Conservation (phyloP, 2,113 vertebrate genomes). For the Charadrius vociferus region DNA sequence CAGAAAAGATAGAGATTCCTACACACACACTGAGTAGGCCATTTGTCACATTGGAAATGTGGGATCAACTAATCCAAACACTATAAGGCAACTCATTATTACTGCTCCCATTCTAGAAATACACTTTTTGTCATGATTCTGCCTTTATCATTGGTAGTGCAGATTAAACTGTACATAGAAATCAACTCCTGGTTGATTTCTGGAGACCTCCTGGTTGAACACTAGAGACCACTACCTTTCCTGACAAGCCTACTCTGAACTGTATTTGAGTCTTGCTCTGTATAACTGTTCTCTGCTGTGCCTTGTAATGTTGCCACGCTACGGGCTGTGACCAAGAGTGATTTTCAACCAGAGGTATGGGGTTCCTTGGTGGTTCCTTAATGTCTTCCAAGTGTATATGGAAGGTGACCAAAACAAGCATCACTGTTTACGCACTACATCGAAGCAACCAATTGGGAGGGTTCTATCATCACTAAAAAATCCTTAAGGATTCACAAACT, state of each 20-base stretch:
- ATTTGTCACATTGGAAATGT: not conserved
- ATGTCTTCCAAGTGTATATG: not conserved
- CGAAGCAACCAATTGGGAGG: not conserved
- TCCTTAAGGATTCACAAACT: not conserved
- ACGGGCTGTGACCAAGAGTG: not conserved
- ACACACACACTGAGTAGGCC: not conserved
- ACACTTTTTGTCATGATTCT: not conserved
- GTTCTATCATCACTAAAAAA: not conserved
- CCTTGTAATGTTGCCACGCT: not conserved
- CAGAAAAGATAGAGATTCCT: not conserved
- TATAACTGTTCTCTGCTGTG: not conserved
- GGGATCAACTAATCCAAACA: not conserved
- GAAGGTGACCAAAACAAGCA: not conserved
- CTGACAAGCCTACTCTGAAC: not conserved
- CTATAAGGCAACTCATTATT: not conserved
- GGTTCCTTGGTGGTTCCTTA: not conserved
- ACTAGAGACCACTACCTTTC: not conserved
- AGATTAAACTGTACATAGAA: not conserved
- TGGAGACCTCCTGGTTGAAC: not conserved
- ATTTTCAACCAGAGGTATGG: not conserved
- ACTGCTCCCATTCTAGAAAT: not conserved
- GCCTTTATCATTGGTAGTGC: not conserved
- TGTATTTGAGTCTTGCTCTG: not conserved
- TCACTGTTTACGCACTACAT: not conserved
- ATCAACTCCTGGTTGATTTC: not conserved